These are phyloP conservation scores for Anadara kagoshimensis DNA, from an alignment of 1,140 invertebrate genomes.

Conservation along the genomic window DNA sequence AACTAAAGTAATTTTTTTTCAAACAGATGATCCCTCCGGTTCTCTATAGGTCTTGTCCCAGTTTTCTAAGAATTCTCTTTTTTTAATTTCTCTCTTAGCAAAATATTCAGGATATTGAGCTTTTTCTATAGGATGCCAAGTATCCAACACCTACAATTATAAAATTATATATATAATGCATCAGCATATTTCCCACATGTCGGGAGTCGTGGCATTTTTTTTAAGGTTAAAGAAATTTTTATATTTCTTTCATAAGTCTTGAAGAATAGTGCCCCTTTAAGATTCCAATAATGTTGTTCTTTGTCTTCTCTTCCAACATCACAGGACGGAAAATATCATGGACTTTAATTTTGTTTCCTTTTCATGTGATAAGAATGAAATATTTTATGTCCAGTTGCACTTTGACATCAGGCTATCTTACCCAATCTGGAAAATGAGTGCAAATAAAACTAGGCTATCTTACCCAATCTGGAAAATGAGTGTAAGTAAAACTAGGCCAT, in stretches of 20 bases:
- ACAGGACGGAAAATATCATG: too few relatives aligned
- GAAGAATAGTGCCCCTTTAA: neutral
- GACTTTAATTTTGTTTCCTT: too few relatives aligned
- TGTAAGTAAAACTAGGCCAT: too few relatives aligned
- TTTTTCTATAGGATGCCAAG: conserved; percentile 95
- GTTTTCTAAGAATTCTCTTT: conserved; percentile 90
- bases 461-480: too few relatives aligned
- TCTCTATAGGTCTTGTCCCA: conserved; percentile 90
- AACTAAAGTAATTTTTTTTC: neutral
- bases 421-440: too few relatives aligned
- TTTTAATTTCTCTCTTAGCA: conserved; percentile 89
- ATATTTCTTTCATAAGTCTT: neutral
- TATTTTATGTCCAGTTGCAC: neutral
- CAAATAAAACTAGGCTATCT: too few relatives aligned
- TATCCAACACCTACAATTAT: conserved; percentile 81
- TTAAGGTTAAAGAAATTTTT: neutral
- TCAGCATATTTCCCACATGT: neutral
- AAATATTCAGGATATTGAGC: conserved; percentile 97
- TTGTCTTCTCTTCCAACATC: too few relatives aligned
- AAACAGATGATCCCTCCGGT: neutral
- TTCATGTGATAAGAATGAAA: too few relatives aligned
- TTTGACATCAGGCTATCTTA: too few relatives aligned
- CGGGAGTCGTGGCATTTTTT: neutral
- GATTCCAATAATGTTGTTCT: too few relatives aligned
- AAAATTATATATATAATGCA: neutral